Conservation (phyloP, 2,113 vertebrate species). For the Laterallus jamaicensis region DNA sequence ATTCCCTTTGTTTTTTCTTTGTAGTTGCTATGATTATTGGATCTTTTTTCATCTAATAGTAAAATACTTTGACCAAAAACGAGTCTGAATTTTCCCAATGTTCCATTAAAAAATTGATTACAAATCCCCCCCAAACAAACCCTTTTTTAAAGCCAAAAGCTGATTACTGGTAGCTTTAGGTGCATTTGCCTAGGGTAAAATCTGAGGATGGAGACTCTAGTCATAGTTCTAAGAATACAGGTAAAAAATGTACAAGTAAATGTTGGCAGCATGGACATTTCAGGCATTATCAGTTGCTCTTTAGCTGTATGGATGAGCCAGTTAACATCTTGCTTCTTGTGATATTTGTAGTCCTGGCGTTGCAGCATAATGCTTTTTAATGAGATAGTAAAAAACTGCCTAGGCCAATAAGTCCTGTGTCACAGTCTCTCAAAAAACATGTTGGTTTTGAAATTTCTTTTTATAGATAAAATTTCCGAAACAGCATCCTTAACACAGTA, state of each 20-base stretch:
- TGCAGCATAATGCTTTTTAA: background rate
- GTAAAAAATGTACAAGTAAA: background rate
- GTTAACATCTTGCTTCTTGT: background rate
- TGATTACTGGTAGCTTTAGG: background rate
- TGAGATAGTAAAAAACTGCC: background rate
- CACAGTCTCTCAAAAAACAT: background rate
- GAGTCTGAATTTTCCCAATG: background rate
- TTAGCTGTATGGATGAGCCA: background rate
- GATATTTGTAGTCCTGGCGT: background rate
- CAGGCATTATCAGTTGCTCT: background rate
- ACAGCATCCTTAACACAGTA: background rate
- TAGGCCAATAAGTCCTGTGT: background rate
- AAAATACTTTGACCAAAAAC: background rate
- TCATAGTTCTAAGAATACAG: background rate
- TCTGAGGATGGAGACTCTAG: background rate
- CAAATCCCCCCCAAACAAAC: background rate
- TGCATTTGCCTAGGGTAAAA: background rate
- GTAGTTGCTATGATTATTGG: background rate
- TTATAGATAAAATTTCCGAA: background rate
- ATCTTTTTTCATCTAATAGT: background rate
- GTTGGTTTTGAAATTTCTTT: background rate
- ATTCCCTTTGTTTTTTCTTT: constrained; percentile 44
- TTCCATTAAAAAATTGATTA: background rate
- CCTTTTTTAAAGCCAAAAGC: background rate
- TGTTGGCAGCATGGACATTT: background rate